phyloP scores from a whole-genome alignment of 2,888 invertebrate genomes.

The Mimachlamys varia region DNA sequence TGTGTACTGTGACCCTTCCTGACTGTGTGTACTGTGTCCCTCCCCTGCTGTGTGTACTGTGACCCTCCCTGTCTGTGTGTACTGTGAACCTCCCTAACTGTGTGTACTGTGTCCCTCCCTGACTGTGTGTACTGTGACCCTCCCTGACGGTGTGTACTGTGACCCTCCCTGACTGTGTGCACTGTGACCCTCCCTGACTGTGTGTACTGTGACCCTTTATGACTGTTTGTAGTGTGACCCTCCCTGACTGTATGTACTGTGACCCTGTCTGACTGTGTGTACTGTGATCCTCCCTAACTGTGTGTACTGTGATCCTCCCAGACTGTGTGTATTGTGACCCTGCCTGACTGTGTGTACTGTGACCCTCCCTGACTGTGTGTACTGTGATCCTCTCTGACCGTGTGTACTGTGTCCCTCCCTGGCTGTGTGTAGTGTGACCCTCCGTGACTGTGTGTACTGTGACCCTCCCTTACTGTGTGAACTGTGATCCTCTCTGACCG shows the following conservation, averaged over 20 bases:
- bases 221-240: not conserved
- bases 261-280: not conserved
- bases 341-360: not conserved
- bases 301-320: not conserved
- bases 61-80: too few species aligned
- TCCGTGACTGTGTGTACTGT: not conserved
- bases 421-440: not conserved
- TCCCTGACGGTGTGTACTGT: not conserved
- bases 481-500: not conserved
- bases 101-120: too few species aligned
- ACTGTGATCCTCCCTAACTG: not conserved
- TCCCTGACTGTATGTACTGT: not conserved
- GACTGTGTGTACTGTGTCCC: too few species aligned
- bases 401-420: not conserved
- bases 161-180: not conserved
- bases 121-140: too few species aligned
- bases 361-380: not conserved
- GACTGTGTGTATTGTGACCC: not conserved
- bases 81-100: too few species aligned
- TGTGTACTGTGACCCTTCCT: too few species aligned
- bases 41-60: too few species aligned
- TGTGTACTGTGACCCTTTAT: not conserved
- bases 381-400: not conserved
- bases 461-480: not conserved
- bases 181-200: not conserved